Conservation (phyloP, 2,888 invertebrate genomes). For the Cataglyphis albicans region DNA sequence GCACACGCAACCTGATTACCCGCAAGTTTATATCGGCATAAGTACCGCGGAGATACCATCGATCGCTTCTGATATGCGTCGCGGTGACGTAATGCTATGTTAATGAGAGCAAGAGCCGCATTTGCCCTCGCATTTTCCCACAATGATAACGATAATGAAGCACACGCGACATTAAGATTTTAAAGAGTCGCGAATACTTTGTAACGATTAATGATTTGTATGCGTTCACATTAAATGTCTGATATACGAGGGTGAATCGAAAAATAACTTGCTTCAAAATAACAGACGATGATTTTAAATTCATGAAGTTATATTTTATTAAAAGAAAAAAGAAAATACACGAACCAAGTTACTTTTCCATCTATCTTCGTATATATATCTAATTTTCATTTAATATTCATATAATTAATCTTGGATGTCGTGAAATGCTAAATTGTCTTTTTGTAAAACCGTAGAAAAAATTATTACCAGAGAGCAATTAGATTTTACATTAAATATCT, state of each 20-base stretch:
- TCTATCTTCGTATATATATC: too few species aligned
- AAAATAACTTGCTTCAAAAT: too few species aligned
- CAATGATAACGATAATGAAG: constrained; percentile 29
- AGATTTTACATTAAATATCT: constrained; percentile 3
- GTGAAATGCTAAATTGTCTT: neutral
- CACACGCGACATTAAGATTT: constrained; percentile 3
- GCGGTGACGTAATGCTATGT: constrained; percentile 40
- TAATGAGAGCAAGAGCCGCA: constrained; percentile 42
- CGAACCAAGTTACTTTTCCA: too few species aligned
- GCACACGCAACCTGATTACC: constrained; percentile 53
- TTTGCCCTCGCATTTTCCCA: constrained; percentile 44
- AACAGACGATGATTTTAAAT: too few species aligned
- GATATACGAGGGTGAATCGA: neutral
- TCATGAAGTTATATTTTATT: too few species aligned
- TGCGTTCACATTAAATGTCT: neutral
- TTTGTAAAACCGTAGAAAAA: neutral
- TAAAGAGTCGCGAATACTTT: neutral
- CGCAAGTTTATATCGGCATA: constrained; percentile 39
- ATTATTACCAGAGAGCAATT: neutral
- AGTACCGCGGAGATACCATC: constrained; percentile 43
- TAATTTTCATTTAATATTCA: neutral
- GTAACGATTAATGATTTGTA: neutral
- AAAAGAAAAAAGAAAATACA: too few species aligned
- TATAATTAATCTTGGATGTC: neutral
- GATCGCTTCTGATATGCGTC: constrained; percentile 41